These are phyloP conservation scores for Brachyalestes nurse DNA, from an alignment of 2,797 vertebrate genomes.

Conservation along the genomic window DNA sequence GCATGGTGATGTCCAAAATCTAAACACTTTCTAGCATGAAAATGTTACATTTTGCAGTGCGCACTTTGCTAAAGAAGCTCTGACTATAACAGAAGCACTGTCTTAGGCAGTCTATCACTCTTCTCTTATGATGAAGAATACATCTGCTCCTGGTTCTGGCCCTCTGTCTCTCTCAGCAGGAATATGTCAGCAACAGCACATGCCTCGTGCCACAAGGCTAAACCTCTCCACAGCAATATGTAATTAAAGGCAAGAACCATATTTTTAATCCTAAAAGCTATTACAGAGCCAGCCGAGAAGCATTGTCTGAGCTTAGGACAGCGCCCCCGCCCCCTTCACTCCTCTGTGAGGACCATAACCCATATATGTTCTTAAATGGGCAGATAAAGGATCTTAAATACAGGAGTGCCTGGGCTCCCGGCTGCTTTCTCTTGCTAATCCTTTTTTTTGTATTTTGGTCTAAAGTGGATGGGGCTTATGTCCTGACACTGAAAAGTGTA, in stretches of 20 bases:
- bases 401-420: constrained; percentile 66
- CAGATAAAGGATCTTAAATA: constrained; percentile 80
- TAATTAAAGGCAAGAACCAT: constrained; percentile 83
- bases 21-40: too few relatives aligned
- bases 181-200: constrained; percentile 50
- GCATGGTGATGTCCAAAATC: too few relatives aligned
- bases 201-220: constrained; percentile 58
- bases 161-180: constrained; percentile 21
- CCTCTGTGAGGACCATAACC: constrained; percentile 57
- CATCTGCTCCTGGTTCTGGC: constrained; percentile 47
- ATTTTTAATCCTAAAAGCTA: constrained; percentile 85
- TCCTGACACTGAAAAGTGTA: constrained; percentile 60
- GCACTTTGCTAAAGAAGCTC: constrained; percentile 5
- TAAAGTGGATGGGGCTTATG: constrained; percentile 54
- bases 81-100: constrained; percentile 44
- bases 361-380: constrained; percentile 79
- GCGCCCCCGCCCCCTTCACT: constrained; percentile 26
- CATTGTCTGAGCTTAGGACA: constrained; percentile 76
- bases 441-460: constrained; percentile 50
- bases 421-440: constrained; percentile 51
- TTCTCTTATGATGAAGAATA: constrained; percentile 47
- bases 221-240: constrained; percentile 79
- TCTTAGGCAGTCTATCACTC: constrained; percentile 48
- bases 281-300: constrained; percentile 77
- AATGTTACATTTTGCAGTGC: too few relatives aligned